Percentiles rank a stretch among this genome's conserved stretches.
These are phyloP conservation scores for Stenolophus ochropezus DNA, from an alignment of 2,888 invertebrate genomes.

Conservation along the genomic window DNA sequence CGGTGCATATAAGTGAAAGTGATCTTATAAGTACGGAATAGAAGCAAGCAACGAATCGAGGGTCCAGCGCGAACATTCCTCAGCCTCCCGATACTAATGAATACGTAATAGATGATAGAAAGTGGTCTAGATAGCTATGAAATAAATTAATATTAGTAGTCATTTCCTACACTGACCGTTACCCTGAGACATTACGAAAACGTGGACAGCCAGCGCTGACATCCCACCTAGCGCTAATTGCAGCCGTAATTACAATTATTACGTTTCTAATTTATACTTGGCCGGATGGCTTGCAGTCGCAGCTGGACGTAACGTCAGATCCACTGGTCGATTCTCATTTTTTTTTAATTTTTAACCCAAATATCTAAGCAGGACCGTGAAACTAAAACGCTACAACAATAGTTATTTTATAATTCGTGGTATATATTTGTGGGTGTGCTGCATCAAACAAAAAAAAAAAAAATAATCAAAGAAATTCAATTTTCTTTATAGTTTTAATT, in stretches of 20 bases:
- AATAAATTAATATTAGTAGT: conserved; percentile 64
- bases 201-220: background rate
- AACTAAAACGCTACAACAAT: no score
- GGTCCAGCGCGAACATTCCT: conserved; percentile 44
- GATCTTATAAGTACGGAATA: conserved; percentile 60
- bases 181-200: conserved; percentile 55
- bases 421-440: no score
- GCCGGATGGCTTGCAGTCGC: no score
- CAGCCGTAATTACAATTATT: conserved; percentile 17
- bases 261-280: conserved; percentile 42
- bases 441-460: no score
- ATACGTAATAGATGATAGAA: conserved; percentile 67
- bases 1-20: conserved; percentile 63
- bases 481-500: no score
- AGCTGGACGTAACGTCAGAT: no score
- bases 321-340: no score
- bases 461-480: no score
- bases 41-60: conserved; percentile 29
- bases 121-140: conserved; percentile 66
- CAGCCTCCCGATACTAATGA: conserved; percentile 62
- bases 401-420: no score
- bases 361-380: no score
- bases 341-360: no score
- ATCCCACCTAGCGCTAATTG: conserved; percentile 27
- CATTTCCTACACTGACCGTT: conserved; percentile 53